Conservation (phyloP, 2,797 vertebrate genomes). For the Hoplostethus atlanticus region DNA sequence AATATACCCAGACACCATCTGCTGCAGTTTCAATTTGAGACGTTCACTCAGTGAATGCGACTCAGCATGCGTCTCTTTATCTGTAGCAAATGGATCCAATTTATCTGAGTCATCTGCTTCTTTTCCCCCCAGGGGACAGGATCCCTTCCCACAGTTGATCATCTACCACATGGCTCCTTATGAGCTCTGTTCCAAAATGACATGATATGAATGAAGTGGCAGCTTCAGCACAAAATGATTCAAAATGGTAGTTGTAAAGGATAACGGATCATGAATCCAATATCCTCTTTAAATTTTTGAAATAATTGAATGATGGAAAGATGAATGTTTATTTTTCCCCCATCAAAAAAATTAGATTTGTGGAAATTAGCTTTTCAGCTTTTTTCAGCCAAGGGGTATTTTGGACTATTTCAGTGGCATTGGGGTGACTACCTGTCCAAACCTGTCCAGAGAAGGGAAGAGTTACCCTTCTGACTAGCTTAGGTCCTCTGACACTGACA, state of each 20-base stretch:
- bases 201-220: too few relatives aligned
- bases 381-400: background rate
- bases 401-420: conserved; percentile 23
- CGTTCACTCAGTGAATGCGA: conserved; percentile 42
- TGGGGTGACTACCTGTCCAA: conserved; percentile 37
- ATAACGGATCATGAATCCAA: too few relatives aligned
- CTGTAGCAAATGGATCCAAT: conserved; percentile 31
- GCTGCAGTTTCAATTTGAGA: conserved; percentile 59
- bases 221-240: background rate
- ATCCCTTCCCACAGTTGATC: too few relatives aligned
- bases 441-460: conserved; percentile 42
- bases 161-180: too few relatives aligned
- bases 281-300: too few relatives aligned
- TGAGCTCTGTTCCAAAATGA: too few relatives aligned
- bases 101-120: conserved; percentile 36
- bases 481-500: conserved; percentile 29
- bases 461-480: conserved; percentile 21
- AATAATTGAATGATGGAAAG: too few relatives aligned
- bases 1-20: conserved; percentile 58
- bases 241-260: background rate
- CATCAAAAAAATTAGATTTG: background rate
- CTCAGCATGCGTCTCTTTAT: conserved; percentile 13
- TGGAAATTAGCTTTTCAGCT: background rate
- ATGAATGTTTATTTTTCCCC: background rate
- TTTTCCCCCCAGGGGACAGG: background rate